Evolutionary conservation across 2,797 vertebrate species (phyloP).

Genomic region (Psittacula echo): DNA sequence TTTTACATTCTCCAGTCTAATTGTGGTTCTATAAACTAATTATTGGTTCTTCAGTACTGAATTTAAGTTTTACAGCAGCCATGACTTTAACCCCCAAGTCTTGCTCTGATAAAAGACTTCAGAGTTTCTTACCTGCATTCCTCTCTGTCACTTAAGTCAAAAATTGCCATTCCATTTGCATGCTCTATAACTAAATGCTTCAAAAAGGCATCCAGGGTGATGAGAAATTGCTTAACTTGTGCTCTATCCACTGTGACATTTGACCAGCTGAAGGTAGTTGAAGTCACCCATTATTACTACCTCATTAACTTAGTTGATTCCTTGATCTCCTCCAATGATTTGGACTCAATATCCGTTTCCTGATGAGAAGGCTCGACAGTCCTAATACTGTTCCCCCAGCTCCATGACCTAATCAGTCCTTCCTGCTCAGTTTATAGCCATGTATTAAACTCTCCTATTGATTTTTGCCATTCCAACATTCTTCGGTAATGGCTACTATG

Average conservation of each 20-base stretch:
- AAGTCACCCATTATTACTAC: constrained; percentile 4
- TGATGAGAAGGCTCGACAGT: constrained; percentile 20
- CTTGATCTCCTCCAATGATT: neutral
- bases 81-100: neutral
- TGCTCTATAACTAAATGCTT: neutral
- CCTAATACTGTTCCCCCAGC: neutral
- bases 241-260: neutral
- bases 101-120: neutral
- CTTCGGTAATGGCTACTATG: constrained; percentile 8
- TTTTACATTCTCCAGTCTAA: neutral
- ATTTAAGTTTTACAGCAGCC: neutral
- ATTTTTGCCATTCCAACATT: constrained; percentile 40
- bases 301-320: neutral
- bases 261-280: constrained; percentile 18
- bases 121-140: neutral
- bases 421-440: constrained; percentile 35
- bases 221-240: neutral
- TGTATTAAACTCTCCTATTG: constrained; percentile 1
- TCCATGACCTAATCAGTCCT: constrained; percentile 45
- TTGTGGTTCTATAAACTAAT: neutral
- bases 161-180: neutral
- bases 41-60: neutral
- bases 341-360: constrained; percentile 38
- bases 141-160: neutral
- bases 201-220: neutral